These are phyloP conservation scores for Syritta pipiens DNA, from an alignment of 2,888 invertebrate genomes.

Conservation along the genomic window DNA sequence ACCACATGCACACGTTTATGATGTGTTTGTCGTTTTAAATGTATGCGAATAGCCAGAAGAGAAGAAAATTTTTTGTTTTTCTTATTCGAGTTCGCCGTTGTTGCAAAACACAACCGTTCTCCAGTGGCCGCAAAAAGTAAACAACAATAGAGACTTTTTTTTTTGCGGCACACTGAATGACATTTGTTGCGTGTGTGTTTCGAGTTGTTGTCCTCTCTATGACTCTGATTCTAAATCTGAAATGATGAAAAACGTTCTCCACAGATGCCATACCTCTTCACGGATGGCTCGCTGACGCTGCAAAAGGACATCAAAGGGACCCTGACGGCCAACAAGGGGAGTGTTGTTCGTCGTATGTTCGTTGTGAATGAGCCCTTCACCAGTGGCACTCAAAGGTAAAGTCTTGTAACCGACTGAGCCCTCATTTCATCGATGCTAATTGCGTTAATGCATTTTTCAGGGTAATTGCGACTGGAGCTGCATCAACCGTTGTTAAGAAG, in stretches of 20 bases:
- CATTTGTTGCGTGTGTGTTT: slow-evolving; percentile 18
- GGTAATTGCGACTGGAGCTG: slow-evolving; percentile 78
- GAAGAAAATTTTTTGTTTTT: slow-evolving; percentile 14
- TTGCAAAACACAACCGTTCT: slow-evolving; percentile 7
- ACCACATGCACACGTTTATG: slow-evolving; percentile 49
- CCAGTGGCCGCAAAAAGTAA: neutral
- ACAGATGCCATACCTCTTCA: slow-evolving; percentile 79
- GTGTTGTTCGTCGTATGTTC: slow-evolving; percentile 79
- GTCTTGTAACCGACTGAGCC: slow-evolving; percentile 26
- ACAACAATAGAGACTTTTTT: no score
- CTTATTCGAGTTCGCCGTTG: slow-evolving; percentile 59
- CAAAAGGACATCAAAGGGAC: slow-evolving; percentile 79
- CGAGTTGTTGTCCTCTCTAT: no score
- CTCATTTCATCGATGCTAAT: neutral
- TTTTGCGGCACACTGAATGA: no score
- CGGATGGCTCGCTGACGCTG: slow-evolving; percentile 79
- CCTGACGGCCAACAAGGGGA: slow-evolving; percentile 77
- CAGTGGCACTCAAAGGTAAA: slow-evolving; percentile 78
- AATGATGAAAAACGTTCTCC: neutral
- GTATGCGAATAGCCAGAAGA: slow-evolving; percentile 48
- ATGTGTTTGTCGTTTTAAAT: slow-evolving; percentile 27
- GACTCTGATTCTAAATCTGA: no score
- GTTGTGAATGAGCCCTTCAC: slow-evolving; percentile 79
- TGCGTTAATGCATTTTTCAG: slow-evolving; percentile 70
- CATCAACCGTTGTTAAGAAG: slow-evolving; percentile 78